A percentile compares a stretch with the other conserved stretches of the same genome.
Conservation (phyloP, 2,797 vertebrate species). For the Pantherophis alleghaniensis region DNA sequence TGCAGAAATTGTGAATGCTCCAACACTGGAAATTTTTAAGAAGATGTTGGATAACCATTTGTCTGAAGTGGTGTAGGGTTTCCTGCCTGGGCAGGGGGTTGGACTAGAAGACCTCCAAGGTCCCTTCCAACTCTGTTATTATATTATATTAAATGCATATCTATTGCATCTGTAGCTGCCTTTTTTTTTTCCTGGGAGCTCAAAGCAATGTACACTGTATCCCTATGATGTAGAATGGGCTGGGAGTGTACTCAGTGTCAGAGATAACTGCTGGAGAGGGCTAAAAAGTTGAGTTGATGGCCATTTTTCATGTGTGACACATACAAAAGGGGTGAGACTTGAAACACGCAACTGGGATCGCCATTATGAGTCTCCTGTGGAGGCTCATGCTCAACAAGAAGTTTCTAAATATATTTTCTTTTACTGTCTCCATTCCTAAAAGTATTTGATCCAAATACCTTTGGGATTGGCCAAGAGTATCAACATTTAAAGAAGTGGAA, state of each 20-base stretch:
- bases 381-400: background rate
- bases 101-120: no score
- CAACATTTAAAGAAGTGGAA: background rate
- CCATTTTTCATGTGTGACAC: background rate
- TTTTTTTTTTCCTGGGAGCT: background rate
- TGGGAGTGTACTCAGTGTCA: background rate
- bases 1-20: no score
- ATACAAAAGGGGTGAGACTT: background rate
- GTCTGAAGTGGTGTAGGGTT: no score
- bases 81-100: no score
- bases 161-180: background rate
- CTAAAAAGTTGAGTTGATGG: background rate
- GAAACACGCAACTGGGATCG: background rate
- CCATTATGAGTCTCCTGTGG: background rate
- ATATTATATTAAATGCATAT: background rate
- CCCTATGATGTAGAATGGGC: background rate
- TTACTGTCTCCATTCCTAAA: background rate
- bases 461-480: background rate
- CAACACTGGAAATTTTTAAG: no score
- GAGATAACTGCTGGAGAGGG: background rate
- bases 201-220: background rate
- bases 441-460: background rate
- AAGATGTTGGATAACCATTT: no score
- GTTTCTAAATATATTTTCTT: background rate
- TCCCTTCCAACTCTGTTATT: no score